phyloP scores from a whole-genome alignment of 2,888 invertebrate genomes.

The Caenorhabditis sinica region DNA sequence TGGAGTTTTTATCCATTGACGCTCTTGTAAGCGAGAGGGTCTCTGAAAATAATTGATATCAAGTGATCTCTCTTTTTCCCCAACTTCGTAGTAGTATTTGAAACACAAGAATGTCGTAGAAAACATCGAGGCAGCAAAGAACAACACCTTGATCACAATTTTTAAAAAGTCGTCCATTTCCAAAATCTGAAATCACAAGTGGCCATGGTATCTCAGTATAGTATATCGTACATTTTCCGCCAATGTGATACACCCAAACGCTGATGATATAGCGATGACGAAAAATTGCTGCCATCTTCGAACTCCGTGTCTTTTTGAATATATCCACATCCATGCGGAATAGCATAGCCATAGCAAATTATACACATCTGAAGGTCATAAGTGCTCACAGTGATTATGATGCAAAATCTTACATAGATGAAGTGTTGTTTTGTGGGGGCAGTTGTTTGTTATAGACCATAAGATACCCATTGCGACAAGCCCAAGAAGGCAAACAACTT shows the following conservation, averaged over 20 bases:
- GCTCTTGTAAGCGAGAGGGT: conserved; percentile 2
- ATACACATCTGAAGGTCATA: conserved; percentile 1
- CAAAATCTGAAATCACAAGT: conserved; percentile 10
- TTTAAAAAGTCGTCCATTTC: not conserved
- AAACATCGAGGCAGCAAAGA: not conserved
- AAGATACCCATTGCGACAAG: conserved; percentile 21
- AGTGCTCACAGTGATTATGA: too few relatives aligned
- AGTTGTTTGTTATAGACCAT: conserved; percentile 18
- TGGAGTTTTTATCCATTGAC: conserved; percentile 27
- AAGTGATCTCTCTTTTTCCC: not conserved
- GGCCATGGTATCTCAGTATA: not conserved
- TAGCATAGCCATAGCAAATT: not conserved
- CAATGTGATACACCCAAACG: not conserved
- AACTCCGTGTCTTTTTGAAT: conserved; percentile 42
- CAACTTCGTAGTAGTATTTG: conserved; percentile 43
- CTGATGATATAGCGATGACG: conserved; percentile 3
- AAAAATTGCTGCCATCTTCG: conserved; percentile 41
- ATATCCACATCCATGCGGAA: conserved; percentile 33
- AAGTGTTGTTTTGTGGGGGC: not conserved
- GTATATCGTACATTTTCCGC: conserved; percentile 12
- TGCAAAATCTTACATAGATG: conserved; percentile 22
- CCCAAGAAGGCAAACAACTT: conserved; percentile 36
- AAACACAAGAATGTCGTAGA: not conserved
- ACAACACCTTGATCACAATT: not conserved
- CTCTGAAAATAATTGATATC: conserved; percentile 22